Evolutionary conservation across 2,797 vertebrate genomes (phyloP), one percentile per base, ranked within the genome.

Genomic region (Xenops minutus): DNA sequence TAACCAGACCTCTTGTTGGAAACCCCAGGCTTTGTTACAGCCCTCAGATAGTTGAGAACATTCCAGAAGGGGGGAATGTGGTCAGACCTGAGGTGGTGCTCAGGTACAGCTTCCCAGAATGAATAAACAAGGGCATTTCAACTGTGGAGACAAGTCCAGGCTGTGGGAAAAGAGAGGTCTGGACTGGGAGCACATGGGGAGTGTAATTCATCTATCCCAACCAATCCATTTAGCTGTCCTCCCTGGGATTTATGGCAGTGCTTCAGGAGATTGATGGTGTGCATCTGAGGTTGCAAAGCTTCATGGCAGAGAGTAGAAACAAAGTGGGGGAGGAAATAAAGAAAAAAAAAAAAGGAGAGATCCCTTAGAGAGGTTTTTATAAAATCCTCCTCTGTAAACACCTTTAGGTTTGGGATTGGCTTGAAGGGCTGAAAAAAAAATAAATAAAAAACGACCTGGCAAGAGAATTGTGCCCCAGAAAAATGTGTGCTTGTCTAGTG

Each of bases 271-370:
- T 78, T 87, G 18, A 71, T 21, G 22, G 19, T 6, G 32, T 26
- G 32, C 0, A 2, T 24, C 26, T 52, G 68, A 44, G 44, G 14
- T 2, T 74, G 56, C 71, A 87, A 81, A 89, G 23, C 12, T 79
- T 64, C 26, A 7, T 54, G 41, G 29, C 46, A 79, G 74, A 91
- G 78, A 55, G 15, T 54, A 61, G 39, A n/a, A 61, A 54, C 6
- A 36, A 34, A 22, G 13, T 4, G 2, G 6, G 1, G 4, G 6
- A 18, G 7, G 3, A 29, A 61, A 59, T 9, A 24, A 46, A 20
- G 4, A 7, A 12, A 2, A 2, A 1, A 9, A 10, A 24, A 74
- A 29, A 7, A 21, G 5, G 34, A 34, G 9, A 49, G 2, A 14
- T 46, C 76, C 34, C 18, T n/a, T 19, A 29, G 44, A 54, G 48